These are phyloP conservation scores for Pterocles orientalis DNA, from an alignment of 2,113 vertebrate genomes.

Conservation along the genomic window DNA sequence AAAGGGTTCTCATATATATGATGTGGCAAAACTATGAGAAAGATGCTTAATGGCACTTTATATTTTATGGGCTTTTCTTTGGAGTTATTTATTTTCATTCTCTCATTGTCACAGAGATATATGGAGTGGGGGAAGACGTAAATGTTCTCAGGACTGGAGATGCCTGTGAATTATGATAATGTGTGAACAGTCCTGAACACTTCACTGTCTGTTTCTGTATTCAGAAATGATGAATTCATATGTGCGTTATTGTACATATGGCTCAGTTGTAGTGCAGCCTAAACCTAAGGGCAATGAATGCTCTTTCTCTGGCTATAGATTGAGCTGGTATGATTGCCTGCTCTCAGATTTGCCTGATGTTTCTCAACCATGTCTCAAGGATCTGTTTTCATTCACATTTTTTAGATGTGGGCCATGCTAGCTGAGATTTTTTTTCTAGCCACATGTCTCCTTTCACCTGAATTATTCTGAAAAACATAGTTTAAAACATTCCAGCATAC, in stretches of 20 bases:
- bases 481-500: neutral
- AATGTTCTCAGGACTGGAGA: neutral
- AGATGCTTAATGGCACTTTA: neutral
- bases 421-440: neutral
- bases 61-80: neutral
- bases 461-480: neutral
- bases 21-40: neutral
- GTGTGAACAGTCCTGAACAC: neutral
- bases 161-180: neutral
- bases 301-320: neutral
- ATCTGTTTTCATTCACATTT: neutral
- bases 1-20: neutral
- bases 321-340: neutral
- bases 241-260: neutral
- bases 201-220: neutral
- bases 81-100: neutral
- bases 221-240: neutral
- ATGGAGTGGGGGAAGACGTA: neutral
- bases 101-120: neutral
- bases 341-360: neutral
- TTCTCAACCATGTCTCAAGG: neutral
- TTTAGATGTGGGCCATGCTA: neutral
- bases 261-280: neutral
- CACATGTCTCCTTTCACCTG: neutral
- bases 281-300: neutral